Evolutionary conservation across 2,113 vertebrate genomes (phyloP), one percentile per base, ranked within the genome.

Genomic region (Corythornis vintsioides): DNA sequence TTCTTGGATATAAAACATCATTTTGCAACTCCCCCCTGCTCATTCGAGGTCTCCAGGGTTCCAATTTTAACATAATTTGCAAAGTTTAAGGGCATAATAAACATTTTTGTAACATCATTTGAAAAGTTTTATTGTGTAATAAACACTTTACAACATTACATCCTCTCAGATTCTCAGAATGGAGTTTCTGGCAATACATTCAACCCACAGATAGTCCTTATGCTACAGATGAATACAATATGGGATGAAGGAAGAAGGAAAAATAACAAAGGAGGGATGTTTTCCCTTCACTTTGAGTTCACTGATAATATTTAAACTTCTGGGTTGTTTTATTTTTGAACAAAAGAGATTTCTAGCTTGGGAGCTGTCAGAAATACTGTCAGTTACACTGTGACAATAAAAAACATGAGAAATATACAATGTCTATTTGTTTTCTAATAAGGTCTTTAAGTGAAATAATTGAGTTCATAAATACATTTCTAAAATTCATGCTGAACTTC

Each of bases 31-130:
- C 15, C 18, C 26, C 90, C 52, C 24, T 45, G 35, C 71, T 75
- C 66, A 26, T 79, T 70, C 15, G 53, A 35, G 33, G 7, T 87
- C 81, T 83, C 50, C 13, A 26, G 59, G 45, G 66, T 89, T 89
- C 79, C 53, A 73, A 69, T 89, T 92, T 92, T 79, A 89, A 22
- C 66, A 80, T 42, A 3, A 35, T 73, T 70, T 63, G 50, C 24
- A 90, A 90, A 86, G 18, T 57, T 86, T 75, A 55, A 78, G 70
- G 70, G 26, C 2, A 3, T 83, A 88, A 91, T 69, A 76, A 92
- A 33, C 20, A 87, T 53, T 89, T 92, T 92, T 75, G 22, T 56
- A 88, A 18, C 66, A 82, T 38, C 3, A 40, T 76, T 69, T 61
- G 53, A 25, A 90, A 90, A 89, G 18, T 59, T 87, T 73, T 50